Percentiles rank a stretch among this genome's conserved stretches.
Conservation (phyloP, 35 echinoderm and acorn worm species). For the Apostichopus japonicus region DNA sequence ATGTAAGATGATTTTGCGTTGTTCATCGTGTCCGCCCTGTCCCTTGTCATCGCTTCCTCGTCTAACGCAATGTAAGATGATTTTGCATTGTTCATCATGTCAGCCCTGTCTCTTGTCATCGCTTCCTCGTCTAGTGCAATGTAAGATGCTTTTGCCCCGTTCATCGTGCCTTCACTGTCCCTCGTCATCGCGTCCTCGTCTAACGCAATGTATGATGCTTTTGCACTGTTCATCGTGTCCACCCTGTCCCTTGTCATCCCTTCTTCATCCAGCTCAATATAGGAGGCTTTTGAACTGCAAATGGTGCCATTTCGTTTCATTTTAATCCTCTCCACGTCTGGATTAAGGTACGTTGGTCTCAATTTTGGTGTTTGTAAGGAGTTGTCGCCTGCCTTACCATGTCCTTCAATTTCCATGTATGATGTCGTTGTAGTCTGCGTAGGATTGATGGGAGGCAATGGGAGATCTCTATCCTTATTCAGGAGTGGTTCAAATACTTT, state of each 20-base stretch:
- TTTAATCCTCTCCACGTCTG: not conserved
- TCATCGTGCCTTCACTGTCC: not conserved
- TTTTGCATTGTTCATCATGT: not conserved
- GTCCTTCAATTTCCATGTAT: not conserved
- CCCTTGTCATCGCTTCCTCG: not conserved
- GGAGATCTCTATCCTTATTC: too few species aligned
- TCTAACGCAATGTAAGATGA: not conserved
- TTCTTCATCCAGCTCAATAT: slow-evolving; percentile 2
- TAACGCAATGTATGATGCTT: not conserved
- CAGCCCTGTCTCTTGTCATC: not conserved
- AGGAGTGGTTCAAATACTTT: too few species aligned
- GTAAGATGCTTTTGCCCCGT: not conserved
- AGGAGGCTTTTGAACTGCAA: not conserved
- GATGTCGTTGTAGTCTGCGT: not conserved
- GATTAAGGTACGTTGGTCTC: not conserved
- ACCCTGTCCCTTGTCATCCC: not conserved
- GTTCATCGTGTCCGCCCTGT: not conserved
- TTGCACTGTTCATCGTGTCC: not conserved
- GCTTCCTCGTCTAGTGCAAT: not conserved
- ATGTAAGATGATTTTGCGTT: not conserved
- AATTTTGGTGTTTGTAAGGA: not conserved
- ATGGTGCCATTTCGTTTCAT: not conserved
- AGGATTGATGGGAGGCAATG: too few species aligned
- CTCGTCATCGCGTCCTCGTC: not conserved
- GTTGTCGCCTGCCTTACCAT: not conserved